Evolutionary conservation across 1,140 invertebrate species (phyloP).

Genomic region (Drosophila albomicans): DNA sequence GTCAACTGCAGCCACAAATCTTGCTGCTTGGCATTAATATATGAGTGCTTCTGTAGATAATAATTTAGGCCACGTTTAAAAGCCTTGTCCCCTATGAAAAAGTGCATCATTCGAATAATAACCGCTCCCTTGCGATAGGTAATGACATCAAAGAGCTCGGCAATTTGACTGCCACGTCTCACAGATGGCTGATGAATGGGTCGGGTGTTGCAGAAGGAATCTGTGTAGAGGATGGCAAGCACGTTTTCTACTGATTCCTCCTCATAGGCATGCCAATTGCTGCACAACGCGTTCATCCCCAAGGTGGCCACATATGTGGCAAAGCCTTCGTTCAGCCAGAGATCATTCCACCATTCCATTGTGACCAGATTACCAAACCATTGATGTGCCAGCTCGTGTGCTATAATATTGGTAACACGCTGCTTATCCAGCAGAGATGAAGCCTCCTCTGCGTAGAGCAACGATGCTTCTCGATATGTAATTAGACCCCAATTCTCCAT

Average conservation of each 20-base stretch:
- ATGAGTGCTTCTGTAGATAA: conserved; percentile 88
- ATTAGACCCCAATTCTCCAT: conserved; percentile 91
- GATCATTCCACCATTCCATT: conserved; percentile 92
- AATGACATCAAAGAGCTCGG: conserved; percentile 94
- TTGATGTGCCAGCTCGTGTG: conserved; percentile 93
- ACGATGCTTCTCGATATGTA: conserved; percentile 67
- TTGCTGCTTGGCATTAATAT: conserved; percentile 91
- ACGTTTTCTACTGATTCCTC: conserved; percentile 87
- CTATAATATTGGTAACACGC: conserved; percentile 88
- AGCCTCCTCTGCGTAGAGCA: conserved; percentile 70
- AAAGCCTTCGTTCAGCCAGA: conserved; percentile 96
- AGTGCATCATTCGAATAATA: conserved; percentile 95
- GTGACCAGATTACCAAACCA: conserved; percentile 92
- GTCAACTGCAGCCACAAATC: conserved; percentile 92
- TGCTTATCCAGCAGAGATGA: conserved; percentile 87
- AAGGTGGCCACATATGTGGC: conserved; percentile 89
- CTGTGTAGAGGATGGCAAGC: conserved; percentile 86
- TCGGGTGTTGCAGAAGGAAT: conserved; percentile 87
- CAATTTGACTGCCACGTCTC: conserved; percentile 90
- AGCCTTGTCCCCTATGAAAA: conserved; percentile 91
- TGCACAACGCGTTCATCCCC: conserved; percentile 87
- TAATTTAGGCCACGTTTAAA: conserved; percentile 89
- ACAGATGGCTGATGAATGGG: conserved; percentile 87
- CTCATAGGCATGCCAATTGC: conserved; percentile 88
- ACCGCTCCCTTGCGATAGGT: conserved; percentile 94